Conservation (phyloP, 2,888 invertebrate species). For the Tigriopus californicus region DNA sequence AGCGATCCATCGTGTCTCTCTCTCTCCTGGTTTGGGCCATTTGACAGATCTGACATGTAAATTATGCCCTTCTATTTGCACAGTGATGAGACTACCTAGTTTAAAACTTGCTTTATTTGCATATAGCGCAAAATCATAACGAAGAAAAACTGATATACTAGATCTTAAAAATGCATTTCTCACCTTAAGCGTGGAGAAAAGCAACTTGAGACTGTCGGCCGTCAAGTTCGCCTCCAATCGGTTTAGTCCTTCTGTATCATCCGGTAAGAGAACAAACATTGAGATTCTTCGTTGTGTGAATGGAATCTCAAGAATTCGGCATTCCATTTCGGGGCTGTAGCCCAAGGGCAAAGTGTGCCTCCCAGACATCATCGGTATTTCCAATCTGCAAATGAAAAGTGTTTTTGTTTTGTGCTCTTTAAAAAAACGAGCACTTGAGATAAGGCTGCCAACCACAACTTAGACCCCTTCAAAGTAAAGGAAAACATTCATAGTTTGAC, state of each 20-base stretch:
- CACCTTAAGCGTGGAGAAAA: constrained; percentile 25
- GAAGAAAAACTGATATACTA: too few species aligned
- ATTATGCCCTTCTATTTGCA: too few species aligned
- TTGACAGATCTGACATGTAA: too few species aligned
- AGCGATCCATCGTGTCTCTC: too few species aligned
- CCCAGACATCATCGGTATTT: constrained; percentile 28
- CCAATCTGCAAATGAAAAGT: constrained; percentile 20
- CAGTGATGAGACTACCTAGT: too few species aligned
- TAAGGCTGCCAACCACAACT: too few species aligned
- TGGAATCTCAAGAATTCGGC: constrained; percentile 26
- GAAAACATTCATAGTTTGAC: too few species aligned
- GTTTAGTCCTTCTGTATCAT: constrained; percentile 22
- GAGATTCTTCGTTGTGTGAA: constrained; percentile 24
- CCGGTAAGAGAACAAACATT: constrained; percentile 26
- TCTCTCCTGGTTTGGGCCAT: too few species aligned
- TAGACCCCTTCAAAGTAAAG: too few species aligned
- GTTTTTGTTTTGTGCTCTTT: background rate
- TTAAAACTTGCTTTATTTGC: too few species aligned
- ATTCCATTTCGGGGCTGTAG: constrained; percentile 23
- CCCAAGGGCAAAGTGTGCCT: constrained; percentile 25
- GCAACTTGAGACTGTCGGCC: constrained; percentile 24
- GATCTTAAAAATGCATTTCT: background rate
- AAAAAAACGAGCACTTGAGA: too few species aligned
- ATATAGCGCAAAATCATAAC: too few species aligned
- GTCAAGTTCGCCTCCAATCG: constrained; percentile 24